Percentiles rank a stretch among this genome's conserved stretches.
phyloP scores from a whole-genome alignment of 2,797 vertebrate species.

The Neosilurus mollespiculum region DNA sequence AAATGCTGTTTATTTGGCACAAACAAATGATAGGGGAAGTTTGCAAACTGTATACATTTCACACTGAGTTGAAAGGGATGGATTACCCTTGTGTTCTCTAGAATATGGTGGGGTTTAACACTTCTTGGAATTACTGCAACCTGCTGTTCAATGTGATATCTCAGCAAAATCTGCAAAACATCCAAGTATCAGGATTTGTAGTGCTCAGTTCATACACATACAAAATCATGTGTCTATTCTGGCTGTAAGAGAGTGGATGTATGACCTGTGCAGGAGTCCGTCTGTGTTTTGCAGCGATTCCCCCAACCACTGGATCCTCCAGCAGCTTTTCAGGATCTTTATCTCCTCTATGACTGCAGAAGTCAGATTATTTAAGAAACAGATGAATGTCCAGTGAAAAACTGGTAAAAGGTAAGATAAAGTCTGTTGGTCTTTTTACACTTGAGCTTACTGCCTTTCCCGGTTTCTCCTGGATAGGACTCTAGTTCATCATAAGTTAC shows the following conservation, averaged over 20 bases:
- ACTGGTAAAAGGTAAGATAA: no score
- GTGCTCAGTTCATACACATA: neutral
- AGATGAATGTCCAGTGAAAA: no score
- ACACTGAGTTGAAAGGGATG: neutral
- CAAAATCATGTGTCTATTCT: neutral
- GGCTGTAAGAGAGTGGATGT: neutral
- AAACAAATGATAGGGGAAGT: neutral
- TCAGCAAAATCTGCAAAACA: conserved; percentile 68
- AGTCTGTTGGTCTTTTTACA: no score
- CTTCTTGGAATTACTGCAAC: conserved; percentile 76
- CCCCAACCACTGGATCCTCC: conserved; percentile 66
- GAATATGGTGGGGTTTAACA: conserved; percentile 73
- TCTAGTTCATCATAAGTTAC: no score
- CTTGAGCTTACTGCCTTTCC: no score
- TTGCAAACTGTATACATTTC: neutral
- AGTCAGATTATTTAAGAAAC: neutral
- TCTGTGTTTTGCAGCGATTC: conserved; percentile 66
- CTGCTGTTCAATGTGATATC: conserved; percentile 74
- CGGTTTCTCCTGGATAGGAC: no score
- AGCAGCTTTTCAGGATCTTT: conserved; percentile 68
- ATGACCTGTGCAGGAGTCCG: conserved; percentile 70
- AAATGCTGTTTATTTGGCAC: neutral
- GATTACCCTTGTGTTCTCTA: conserved; percentile 77
- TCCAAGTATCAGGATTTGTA: neutral
- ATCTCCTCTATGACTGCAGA: conserved; percentile 60